These are phyloP conservation scores for Sitobion miscanthi DNA, from an alignment of 1,140 invertebrate species.

Conservation along the genomic window DNA sequence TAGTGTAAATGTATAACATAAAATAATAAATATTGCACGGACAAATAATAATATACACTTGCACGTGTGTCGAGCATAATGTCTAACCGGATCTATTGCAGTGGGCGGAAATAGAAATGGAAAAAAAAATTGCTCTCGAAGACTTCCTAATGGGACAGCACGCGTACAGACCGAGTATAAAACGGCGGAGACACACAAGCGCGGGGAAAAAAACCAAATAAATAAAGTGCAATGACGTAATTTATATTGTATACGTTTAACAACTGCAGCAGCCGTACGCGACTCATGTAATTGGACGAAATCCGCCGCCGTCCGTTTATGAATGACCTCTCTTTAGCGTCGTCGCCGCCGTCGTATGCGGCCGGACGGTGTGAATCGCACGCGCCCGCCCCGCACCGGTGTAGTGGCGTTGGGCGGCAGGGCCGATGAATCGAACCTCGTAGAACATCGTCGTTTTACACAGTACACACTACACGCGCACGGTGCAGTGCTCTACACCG, in stretches of 20 bases:
- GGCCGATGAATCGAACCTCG: background rate
- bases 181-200: background rate
- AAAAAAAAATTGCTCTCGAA: background rate
- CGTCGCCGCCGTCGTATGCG: background rate
- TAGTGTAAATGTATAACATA: no score
- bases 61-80: no score
- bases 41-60: background rate
- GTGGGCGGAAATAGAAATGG: background rate
- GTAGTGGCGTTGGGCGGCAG: background rate
- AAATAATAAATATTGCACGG: background rate
- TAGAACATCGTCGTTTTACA: no score
- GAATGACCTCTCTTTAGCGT: slow-evolving; percentile 49
- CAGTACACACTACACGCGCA: background rate
- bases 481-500: background rate
- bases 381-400: background rate
- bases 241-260: background rate
- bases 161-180: background rate
- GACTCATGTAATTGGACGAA: background rate
- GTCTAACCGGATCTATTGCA: background rate
- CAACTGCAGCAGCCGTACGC: background rate
- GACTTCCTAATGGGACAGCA: background rate
- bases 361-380: background rate
- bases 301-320: slow-evolving; percentile 37
- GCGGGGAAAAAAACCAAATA: background rate
- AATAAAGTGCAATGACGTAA: slow-evolving; percentile 21